Conservation (phyloP, 2,797 vertebrate species). For the Poecilia picta region DNA sequence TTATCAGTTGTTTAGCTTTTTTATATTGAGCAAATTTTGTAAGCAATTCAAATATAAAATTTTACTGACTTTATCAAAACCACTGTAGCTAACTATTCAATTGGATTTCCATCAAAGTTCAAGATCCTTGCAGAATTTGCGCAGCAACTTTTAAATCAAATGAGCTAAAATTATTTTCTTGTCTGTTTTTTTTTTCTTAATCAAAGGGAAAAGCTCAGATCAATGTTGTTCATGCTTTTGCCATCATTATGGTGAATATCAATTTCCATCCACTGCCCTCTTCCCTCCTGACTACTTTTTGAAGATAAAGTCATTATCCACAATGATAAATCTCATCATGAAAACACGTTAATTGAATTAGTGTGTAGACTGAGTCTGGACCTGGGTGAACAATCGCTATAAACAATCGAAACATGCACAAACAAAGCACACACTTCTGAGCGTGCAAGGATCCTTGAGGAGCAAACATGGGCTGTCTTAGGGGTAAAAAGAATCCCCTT, state of each 20-base stretch:
- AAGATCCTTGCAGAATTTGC: background rate
- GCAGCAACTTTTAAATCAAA: background rate
- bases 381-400: constrained; percentile 25
- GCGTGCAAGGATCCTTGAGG: constrained; percentile 7
- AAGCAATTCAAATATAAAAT: background rate
- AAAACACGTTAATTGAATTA: background rate
- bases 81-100: background rate
- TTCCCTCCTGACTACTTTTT: no score
- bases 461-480: constrained; percentile 34
- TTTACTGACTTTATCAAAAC: background rate
- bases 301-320: background rate
- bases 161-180: background rate
- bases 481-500: background rate
- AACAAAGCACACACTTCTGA: constrained; percentile 23
- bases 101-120: background rate
- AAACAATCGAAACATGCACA: constrained; percentile 20
- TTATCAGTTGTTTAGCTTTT: rapidly evolving
- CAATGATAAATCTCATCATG: background rate
- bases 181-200: background rate
- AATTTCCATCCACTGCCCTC: background rate
- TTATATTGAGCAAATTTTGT: background rate
- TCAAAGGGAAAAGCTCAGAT: background rate
- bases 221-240: background rate
- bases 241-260: background rate
- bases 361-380: constrained; percentile 32